A percentile compares a stretch with the other conserved stretches of the same genome.
Conservation (phyloP, 2,113 vertebrate genomes). For the Phycodurus eques region DNA sequence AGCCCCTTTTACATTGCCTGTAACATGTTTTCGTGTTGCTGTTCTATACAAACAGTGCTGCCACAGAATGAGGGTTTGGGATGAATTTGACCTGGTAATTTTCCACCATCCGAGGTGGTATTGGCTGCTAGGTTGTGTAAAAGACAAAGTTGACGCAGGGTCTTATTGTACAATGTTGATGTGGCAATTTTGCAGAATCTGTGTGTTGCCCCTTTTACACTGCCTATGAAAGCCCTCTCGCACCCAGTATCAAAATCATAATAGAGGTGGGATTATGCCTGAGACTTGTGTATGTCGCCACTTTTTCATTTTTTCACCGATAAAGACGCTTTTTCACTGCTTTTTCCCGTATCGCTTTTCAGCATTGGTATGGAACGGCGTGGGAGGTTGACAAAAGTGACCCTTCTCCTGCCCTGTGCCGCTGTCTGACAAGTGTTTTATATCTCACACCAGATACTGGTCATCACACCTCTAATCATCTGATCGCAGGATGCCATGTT, state of each 20-base stretch:
- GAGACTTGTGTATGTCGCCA: too few species aligned
- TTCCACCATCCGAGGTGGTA: too few species aligned
- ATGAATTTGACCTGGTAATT: too few species aligned
- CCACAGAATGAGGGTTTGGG: not conserved
- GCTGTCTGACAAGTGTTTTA: not conserved
- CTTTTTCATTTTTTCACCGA: too few species aligned
- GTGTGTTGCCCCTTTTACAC: too few species aligned
- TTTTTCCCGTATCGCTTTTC: too few species aligned
- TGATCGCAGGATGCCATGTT: not conserved
- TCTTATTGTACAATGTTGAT: not conserved
- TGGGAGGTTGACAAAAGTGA: too few species aligned
- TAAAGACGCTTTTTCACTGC: too few species aligned
- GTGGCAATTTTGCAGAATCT: not conserved
- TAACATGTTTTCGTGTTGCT: too few species aligned
- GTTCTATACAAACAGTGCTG: not conserved
- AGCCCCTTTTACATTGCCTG: too few species aligned
- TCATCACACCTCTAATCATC: not conserved
- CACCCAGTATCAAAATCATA: not conserved
- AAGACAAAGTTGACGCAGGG: too few species aligned
- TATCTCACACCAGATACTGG: not conserved
- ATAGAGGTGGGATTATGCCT: not conserved
- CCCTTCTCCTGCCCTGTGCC: not conserved
- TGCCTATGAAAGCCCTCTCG: not conserved
- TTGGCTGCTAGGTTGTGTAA: not conserved
- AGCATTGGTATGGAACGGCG: too few species aligned